A percentile compares a stretch with the other conserved stretches of the same genome.
Evolutionary conservation across 1,140 invertebrate species (phyloP).

Genomic region (Dreissena rostriformis): DNA sequence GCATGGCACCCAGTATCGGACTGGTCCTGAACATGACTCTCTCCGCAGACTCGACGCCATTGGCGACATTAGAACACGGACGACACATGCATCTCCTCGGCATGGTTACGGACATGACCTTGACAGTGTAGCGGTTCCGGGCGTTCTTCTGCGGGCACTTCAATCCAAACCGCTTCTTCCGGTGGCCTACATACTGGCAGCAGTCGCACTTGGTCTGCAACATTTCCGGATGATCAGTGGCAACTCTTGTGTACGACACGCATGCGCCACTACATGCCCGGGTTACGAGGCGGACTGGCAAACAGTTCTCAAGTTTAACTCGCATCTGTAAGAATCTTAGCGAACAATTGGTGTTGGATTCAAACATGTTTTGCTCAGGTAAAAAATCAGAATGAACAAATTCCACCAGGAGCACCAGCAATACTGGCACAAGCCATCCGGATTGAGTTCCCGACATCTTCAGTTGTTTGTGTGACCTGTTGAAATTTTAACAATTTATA

Average conservation of each 20-base stretch:
- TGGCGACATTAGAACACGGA: constrained; percentile 20
- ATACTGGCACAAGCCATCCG: too few relatives aligned
- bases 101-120: constrained; percentile 1
- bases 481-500: too few relatives aligned
- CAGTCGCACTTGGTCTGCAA: constrained; percentile 36
- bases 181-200: constrained; percentile 35
- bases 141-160: constrained; percentile 13
- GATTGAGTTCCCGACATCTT: too few relatives aligned
- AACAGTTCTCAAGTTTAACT: constrained; percentile 12
- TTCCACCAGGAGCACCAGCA: too few relatives aligned
- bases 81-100: constrained; percentile 38
- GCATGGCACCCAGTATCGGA: constrained; percentile 27
- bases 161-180: constrained; percentile 23
- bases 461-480: too few relatives aligned
- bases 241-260: constrained; percentile 24
- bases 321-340: constrained; percentile 20
- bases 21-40: constrained; percentile 20
- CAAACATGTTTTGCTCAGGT: too few relatives aligned
- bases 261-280: constrained; percentile 33
- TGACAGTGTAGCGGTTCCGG: constrained; percentile 10
- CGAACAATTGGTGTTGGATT: too few relatives aligned
- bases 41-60: constrained; percentile 22
- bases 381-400: too few relatives aligned
- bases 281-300: constrained; percentile 16
- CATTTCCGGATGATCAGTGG: constrained; percentile 5